These are phyloP conservation scores for Amphiprion clarkii DNA, from an alignment of 2,797 vertebrate species.

Conservation along the genomic window DNA sequence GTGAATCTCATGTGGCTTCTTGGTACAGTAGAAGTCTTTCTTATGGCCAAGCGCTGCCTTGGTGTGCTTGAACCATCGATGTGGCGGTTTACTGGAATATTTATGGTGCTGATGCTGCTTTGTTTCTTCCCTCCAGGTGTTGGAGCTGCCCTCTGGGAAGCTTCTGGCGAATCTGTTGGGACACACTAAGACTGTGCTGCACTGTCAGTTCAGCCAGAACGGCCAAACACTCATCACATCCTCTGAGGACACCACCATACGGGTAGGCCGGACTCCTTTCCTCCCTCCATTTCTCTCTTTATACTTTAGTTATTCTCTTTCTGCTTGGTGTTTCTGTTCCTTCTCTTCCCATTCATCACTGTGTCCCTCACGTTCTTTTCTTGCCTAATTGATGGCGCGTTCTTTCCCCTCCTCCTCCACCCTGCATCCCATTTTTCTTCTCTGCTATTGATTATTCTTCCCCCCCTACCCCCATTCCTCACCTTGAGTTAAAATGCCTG, in stretches of 20 bases:
- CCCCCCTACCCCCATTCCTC: slow-evolving; percentile 47
- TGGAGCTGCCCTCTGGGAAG: slow-evolving; percentile 88
- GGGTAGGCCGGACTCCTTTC: slow-evolving; percentile 59
- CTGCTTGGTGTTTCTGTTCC: slow-evolving; percentile 10
- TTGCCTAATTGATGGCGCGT: slow-evolving; percentile 34
- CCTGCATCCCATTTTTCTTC: slow-evolving; percentile 53
- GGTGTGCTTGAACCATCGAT: not conserved
- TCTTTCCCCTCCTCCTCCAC: slow-evolving; percentile 32
- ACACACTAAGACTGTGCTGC: slow-evolving; percentile 88
- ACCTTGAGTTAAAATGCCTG: slow-evolving; percentile 65
- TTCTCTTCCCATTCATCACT: slow-evolving; percentile 32
- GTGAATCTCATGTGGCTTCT: slow-evolving; percentile 1
- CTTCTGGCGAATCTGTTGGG: slow-evolving; percentile 80
- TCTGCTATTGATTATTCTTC: slow-evolving; percentile 48
- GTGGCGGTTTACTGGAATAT: not conserved
- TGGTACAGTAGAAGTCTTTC: not conserved
- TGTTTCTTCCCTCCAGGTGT: slow-evolving; percentile 82
- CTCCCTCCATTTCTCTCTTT: not conserved
- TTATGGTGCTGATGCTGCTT: slow-evolving; percentile 5
- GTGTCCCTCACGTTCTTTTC: slow-evolving; percentile 22
- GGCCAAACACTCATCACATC: slow-evolving; percentile 90
- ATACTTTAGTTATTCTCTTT: not conserved
- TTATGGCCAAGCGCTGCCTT: not conserved
- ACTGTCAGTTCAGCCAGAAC: slow-evolving; percentile 89
- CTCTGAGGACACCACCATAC: slow-evolving; percentile 90